Evolutionary conservation across 2,888 invertebrate species (phyloP).

Genomic region (Zaprionus bogoriensis): DNA sequence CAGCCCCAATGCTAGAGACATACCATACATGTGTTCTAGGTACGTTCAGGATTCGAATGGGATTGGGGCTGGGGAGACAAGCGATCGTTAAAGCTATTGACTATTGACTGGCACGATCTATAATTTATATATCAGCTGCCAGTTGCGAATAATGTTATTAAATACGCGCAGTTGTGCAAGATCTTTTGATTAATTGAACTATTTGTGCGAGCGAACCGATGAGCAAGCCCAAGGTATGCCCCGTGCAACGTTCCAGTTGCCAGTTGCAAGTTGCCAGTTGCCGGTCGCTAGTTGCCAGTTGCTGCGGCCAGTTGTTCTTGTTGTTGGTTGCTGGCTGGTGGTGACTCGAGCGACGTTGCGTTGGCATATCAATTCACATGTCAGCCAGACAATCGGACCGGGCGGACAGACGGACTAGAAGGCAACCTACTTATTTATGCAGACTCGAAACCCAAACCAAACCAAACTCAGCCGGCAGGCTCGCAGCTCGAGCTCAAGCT

Average conservation of each 20-base stretch:
- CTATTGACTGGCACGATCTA: constrained; percentile 65
- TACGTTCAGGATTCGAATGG: too few relatives aligned
- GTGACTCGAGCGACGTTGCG: constrained; percentile 40
- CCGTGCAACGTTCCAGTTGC: constrained; percentile 40
- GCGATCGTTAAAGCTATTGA: constrained; percentile 55
- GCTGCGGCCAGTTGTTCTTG: not conserved
- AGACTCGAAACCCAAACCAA: constrained; percentile 14
- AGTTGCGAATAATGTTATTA: constrained; percentile 63
- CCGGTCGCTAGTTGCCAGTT: constrained; percentile 24
- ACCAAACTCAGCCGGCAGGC: constrained; percentile 25
- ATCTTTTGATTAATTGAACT: constrained; percentile 69
- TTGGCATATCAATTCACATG: constrained; percentile 75
- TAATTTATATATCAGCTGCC: constrained; percentile 69
- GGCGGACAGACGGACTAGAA: constrained; percentile 23
- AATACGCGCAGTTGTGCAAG: constrained; percentile 64
- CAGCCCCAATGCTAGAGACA: not conserved
- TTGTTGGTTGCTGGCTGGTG: constrained; percentile 1
- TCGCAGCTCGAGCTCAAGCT: constrained; percentile 27
- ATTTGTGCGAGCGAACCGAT: constrained; percentile 69
- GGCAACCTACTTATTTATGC: constrained; percentile 72
- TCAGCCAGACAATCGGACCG: constrained; percentile 50
- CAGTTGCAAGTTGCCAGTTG: constrained; percentile 21
- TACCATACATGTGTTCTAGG: not conserved
- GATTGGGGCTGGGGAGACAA: constrained; percentile 13
- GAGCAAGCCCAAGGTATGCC: constrained; percentile 51